These are phyloP conservation scores for Sycophaga agraensis DNA, from an alignment of 1,140 invertebrate genomes.

Conservation along the genomic window DNA sequence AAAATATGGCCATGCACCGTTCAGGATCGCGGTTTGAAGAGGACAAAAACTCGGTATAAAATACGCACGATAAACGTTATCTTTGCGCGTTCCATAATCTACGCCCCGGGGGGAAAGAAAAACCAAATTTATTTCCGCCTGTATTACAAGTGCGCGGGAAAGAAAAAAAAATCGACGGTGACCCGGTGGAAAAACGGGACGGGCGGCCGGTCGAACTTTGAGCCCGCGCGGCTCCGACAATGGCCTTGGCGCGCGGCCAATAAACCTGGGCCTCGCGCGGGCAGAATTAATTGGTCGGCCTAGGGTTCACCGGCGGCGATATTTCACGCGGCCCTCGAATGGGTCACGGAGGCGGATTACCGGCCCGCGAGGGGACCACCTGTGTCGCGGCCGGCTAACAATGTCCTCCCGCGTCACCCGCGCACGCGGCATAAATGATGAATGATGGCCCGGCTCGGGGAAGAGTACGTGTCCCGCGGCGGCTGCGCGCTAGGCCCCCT, in stretches of 20 bases:
- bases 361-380: constrained; percentile 12
- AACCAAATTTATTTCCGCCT: too few relatives aligned
- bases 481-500: too few relatives aligned
- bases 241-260: background rate
- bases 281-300: constrained; percentile 21
- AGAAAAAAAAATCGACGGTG: too few relatives aligned
- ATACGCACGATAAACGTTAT: too few relatives aligned
- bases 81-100: too few relatives aligned
- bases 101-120: too few relatives aligned
- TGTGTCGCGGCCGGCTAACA: constrained; percentile 3
- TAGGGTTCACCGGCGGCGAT: constrained; percentile 9
- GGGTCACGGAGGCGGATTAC: background rate
- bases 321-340: constrained; percentile 22
- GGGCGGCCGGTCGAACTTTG: too few relatives aligned
- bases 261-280: background rate
- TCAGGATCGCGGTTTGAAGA: too few relatives aligned
- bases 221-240: background rate
- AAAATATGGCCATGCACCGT: too few relatives aligned
- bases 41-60: too few relatives aligned
- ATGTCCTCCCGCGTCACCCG: constrained; percentile 9
- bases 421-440: constrained; percentile 21
- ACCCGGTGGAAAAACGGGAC: too few relatives aligned
- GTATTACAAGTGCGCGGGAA: too few relatives aligned
- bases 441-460: constrained; percentile 9
- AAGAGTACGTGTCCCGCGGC: background rate